Base-by-base conservation (phyloP, 1,140 invertebrate genomes). In the Eurosta solidaginis region DNA sequence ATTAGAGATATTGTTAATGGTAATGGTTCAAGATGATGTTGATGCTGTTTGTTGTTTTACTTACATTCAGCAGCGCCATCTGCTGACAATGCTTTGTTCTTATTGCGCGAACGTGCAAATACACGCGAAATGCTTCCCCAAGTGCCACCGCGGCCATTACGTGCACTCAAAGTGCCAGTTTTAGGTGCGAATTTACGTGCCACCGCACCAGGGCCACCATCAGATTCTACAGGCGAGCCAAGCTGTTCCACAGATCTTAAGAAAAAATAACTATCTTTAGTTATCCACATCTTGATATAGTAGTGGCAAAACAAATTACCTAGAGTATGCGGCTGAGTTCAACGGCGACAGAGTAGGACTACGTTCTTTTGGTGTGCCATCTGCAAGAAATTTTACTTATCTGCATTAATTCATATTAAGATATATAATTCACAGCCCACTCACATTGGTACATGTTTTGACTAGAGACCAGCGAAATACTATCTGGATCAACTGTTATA, bases 121-220 rank as follows among this genome's bases (percentile, higher is more conserved):
- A 97, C 96, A 80, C 95, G 90, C 0, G 93, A 94, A 82, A 95
- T 95, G 81, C 93, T 94, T 54, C 94, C 94, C 94, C 94, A 95
- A 12, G 90, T 91, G 9, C 91, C 89, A 1, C 92, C 90, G 1
- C 92, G 88, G 9, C 91, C 90, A 76, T 88, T 83, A n/a, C 90
- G 87, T 0, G 88, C 90, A 3, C 88, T 88, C 78, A 89, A 79
- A 5, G 86, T 83, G 52, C 76, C 85, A 78, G 75, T 87, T 78
- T 83, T 88, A 81, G 86, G 87, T 29, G 82, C 81, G 78, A 89
- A 84, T 81, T 89, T 87, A 1, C 89, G 82, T 6, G 88, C 81
- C 3, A 88, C 81, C 1, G 84, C 88, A 76, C 86, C 91, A 82
- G 80, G 89, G n/a, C n/a, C n/a, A 85, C 80, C 90, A 87, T 92